These are phyloP conservation scores for Osmoderma eremita DNA, from an alignment of 2,888 invertebrate genomes.

Conservation along the genomic window DNA sequence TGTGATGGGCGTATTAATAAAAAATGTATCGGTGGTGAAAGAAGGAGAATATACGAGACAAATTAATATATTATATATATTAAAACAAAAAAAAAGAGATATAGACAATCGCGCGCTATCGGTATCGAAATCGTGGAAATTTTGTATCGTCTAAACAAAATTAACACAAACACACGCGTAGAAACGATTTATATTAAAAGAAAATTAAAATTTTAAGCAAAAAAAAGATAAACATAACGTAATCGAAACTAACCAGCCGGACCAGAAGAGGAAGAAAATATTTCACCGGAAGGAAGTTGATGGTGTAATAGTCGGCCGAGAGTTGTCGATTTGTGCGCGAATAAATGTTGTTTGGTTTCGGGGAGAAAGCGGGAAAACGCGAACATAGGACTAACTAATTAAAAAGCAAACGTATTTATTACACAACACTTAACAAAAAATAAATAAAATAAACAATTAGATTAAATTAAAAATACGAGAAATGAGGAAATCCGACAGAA, in stretches of 20 bases:
- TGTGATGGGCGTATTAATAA: constrained; percentile 49
- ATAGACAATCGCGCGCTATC: constrained; percentile 32
- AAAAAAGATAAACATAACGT: constrained; percentile 25
- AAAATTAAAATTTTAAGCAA: constrained; percentile 39
- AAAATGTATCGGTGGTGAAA: constrained; percentile 25
- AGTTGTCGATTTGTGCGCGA: constrained; percentile 8
- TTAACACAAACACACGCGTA: constrained; percentile 23
- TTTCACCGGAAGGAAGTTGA: neutral
- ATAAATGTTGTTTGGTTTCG: constrained; percentile 12
- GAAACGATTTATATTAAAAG: constrained; percentile 34
- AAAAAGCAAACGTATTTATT: neutral
- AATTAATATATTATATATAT: constrained; percentile 38
- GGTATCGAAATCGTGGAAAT: constrained; percentile 18
- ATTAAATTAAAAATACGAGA: neutral
- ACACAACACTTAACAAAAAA: constrained; percentile 3
- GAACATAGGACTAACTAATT: neutral
- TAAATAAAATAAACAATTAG: constrained; percentile 7
- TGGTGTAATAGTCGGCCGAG: neutral
- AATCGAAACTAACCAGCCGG: constrained; percentile 10
- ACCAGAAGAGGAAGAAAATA: neutral
- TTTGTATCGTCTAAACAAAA: constrained; percentile 29
- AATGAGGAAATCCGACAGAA: constrained; percentile 36
- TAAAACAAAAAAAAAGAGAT: constrained; percentile 9
- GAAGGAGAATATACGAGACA: constrained; percentile 26
- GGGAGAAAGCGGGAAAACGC: constrained; percentile 14